These are phyloP conservation scores for Chiloscyllium punctatum DNA, from an alignment of 2,797 vertebrate genomes.

Conservation along the genomic window DNA sequence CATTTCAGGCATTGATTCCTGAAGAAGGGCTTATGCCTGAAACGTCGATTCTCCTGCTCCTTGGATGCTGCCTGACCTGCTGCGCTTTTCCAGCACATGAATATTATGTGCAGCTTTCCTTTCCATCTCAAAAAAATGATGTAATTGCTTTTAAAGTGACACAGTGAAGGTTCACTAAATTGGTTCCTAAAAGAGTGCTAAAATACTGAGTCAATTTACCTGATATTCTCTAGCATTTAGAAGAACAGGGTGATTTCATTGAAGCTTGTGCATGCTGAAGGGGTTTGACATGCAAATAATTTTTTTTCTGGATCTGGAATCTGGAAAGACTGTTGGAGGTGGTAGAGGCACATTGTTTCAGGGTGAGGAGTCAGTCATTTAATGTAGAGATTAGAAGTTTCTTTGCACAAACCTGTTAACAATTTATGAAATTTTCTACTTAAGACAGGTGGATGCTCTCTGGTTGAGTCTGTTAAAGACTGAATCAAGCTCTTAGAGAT, in stretches of 20 bases:
- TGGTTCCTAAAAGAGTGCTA: background rate
- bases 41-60: no score
- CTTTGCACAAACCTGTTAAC: background rate
- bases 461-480: background rate
- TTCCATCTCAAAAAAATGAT: background rate
- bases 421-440: background rate
- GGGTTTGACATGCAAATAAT: no score
- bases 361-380: no score
- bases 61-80: no score
- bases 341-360: no score
- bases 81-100: no score
- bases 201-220: background rate
- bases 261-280: background rate
- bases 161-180: background rate
- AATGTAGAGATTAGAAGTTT: background rate
- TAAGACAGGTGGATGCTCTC: background rate
- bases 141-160: background rate
- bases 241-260: background rate
- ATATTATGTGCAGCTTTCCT: background rate
- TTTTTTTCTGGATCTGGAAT: no score
- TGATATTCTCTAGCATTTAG: background rate
- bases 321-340: no score
- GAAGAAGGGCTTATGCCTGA: no score
- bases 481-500: background rate
- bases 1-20: no score